Evolutionary conservation across 2,888 invertebrate genomes (phyloP), one percentile per base, ranked within the genome.

Genomic region (Biston betularia): DNA sequence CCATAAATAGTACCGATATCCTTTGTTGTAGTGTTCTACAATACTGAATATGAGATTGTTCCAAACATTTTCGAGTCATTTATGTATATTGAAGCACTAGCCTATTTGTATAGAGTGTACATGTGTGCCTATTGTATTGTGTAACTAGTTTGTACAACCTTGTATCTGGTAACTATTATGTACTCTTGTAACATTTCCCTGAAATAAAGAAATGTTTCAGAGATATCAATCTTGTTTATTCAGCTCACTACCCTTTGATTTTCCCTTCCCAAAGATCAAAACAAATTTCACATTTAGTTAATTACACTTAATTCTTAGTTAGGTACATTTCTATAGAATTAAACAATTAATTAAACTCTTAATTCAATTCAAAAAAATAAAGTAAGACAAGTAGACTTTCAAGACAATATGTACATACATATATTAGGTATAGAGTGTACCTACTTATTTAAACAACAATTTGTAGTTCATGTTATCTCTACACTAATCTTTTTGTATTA

Each of bases 121-220:
- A 55, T 52, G 56, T 34, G 58, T 46, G 57, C 35, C 53, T 81
- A 73, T 77, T 83, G 76, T 84, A 79, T 80, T 80, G 73, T 81
- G 77, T 78, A 79, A 79, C 63, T 81, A 83, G 76, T 79, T 71
- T 84, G 75, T 87, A 82, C 70, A 69, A 66, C 48, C 67, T 69
- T 69, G 67, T 86, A 83, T 80, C 71, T 76, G 77, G 77, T 86
- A 84, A 84, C 77, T 78, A 79, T 76, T 53, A 52, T 84, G 80
- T 89, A 84, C 82, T 83, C 84, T 84, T 89, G 86, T 89, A 85
- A 86, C 87, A 85, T 88, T 85, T 86, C 88, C 81, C 70, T 80
- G 75, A 67, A 89, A 90, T 89, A 90, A 90, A 90, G 85, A 87
- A 87, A 88, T 90, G 86, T 90, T 84, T 86, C 74, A 84, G 87